Percentiles rank a stretch among this genome's conserved stretches.
Conservation (phyloP, 2,797 vertebrate genomes). For the Bufotes viridis region DNA sequence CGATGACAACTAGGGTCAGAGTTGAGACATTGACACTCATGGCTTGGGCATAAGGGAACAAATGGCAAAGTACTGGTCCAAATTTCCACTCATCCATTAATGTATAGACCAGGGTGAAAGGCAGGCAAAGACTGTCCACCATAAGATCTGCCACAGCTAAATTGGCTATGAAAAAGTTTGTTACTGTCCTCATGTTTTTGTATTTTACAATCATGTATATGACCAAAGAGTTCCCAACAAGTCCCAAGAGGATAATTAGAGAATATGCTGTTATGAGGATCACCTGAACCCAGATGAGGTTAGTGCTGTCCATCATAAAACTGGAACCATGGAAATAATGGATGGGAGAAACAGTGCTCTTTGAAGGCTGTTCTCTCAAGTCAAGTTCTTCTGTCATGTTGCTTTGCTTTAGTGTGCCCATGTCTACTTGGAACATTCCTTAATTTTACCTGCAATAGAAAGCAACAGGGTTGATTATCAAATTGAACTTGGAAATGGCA, state of each 20-base stretch:
- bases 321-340: slow-evolving; percentile 72
- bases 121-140: slow-evolving; percentile 88
- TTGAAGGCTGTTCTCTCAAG: slow-evolving; percentile 66
- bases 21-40: slow-evolving; percentile 91
- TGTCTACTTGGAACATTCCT: slow-evolving; percentile 64
- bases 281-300: slow-evolving; percentile 86
- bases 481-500: neutral
- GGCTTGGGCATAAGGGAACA: slow-evolving; percentile 89
- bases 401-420: slow-evolving; percentile 78
- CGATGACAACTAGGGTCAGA: slow-evolving; percentile 89
- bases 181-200: slow-evolving; percentile 91
- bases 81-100: slow-evolving; percentile 92
- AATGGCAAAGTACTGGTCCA: slow-evolving; percentile 86
- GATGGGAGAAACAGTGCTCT: slow-evolving; percentile 71
- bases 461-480: neutral
- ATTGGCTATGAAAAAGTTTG: slow-evolving; percentile 94
- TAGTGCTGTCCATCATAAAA: slow-evolving; percentile 85
- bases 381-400: slow-evolving; percentile 77
- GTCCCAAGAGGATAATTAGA: slow-evolving; percentile 88
- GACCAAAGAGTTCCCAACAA: slow-evolving; percentile 87
- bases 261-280: slow-evolving; percentile 86
- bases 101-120: slow-evolving; percentile 90
- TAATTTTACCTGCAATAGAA: slow-evolving; percentile 59
- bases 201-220: slow-evolving; percentile 90
- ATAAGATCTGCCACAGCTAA: slow-evolving; percentile 90